Base-by-base conservation (phyloP, 2,888 invertebrate species). In the Euproctis similis region DNA sequence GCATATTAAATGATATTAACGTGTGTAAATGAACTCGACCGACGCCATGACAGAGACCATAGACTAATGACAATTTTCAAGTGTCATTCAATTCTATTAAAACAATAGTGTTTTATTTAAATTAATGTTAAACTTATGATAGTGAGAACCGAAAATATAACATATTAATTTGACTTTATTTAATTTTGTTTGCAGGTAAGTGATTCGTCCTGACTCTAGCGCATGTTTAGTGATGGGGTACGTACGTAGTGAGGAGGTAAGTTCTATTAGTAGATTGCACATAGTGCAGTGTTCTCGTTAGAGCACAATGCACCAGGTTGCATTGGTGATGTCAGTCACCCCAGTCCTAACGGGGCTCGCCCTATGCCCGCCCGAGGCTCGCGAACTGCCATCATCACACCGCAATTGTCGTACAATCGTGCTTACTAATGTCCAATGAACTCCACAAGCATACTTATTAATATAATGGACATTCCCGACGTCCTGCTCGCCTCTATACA, bases 301-400 rank as follows among this genome's bases (percentile, higher is more conserved):
- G 75, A 78, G 81, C 82, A 80, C 82, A 81, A 81, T 84, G 82
- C 82, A 80, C 82, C 82, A 80, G 77, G 78, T 70, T 78, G 76
- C 77, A 76, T 66, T 71, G 73, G 59, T 67, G 58, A 64, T 75
- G 82, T 82, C 82, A 82, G 68, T 82, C 81, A 82, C 82, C 82
- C 70, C 81, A 4, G 69, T 63, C 67, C 70, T 81, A 81, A 82
- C 81, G 81, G 82, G 74, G 68, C 72, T 74, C 72, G 81, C 78
- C 81, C 81, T 81, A 75, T 69, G 76, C 62, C 73, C 65, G 69
- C 56, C 46, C 48, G 42, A 47, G 43, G 54, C 58, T 45, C 57
- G 59, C 58, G 53, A 42, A 54, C 62, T 66, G 68, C 69, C 75
- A 72, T 74, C 78, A 73, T 68, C 71, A 63, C 57, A 59, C 58